These are phyloP conservation scores for Pachliopta kotzebuea DNA, from an alignment of 2,888 invertebrate genomes.

Conservation along the genomic window DNA sequence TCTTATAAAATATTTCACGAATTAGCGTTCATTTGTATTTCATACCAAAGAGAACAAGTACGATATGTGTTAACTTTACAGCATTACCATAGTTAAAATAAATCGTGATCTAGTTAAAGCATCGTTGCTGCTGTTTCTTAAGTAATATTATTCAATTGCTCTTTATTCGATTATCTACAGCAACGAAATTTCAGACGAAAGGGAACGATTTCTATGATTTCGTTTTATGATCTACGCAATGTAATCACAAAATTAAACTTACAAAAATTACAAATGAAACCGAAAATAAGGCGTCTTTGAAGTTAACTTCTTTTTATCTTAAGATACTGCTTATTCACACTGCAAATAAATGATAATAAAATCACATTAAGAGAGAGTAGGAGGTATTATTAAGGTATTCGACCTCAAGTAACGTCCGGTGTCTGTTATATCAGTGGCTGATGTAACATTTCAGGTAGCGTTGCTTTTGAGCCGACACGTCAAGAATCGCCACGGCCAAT, in stretches of 20 bases:
- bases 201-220: conserved; percentile 17
- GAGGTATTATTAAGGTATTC: too few relatives aligned
- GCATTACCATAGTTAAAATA: too few relatives aligned
- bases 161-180: conserved; percentile 3
- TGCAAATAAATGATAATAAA: not conserved
- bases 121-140: not conserved
- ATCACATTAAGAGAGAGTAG: conserved; percentile 17
- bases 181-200: conserved; percentile 14
- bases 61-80: too few relatives aligned
- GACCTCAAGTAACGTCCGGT: not conserved
- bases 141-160: conserved; percentile 7
- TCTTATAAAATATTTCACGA: too few relatives aligned
- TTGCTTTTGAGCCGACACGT: conserved; percentile 47
- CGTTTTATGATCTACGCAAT: conserved; percentile 4
- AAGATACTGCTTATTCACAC: too few relatives aligned
- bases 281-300: too few relatives aligned
- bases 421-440: conserved; percentile 10
- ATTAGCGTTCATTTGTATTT: too few relatives aligned
- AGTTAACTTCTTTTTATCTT: too few relatives aligned
- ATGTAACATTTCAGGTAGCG: conserved; percentile 45
- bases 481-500: conserved; percentile 44
- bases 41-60: too few relatives aligned
- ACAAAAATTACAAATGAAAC: too few relatives aligned
- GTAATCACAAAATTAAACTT: too few relatives aligned
- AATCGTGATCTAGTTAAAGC: too few relatives aligned